Conservation (phyloP, 1,140 invertebrate species). For the Brachionus manjavacas region DNA sequence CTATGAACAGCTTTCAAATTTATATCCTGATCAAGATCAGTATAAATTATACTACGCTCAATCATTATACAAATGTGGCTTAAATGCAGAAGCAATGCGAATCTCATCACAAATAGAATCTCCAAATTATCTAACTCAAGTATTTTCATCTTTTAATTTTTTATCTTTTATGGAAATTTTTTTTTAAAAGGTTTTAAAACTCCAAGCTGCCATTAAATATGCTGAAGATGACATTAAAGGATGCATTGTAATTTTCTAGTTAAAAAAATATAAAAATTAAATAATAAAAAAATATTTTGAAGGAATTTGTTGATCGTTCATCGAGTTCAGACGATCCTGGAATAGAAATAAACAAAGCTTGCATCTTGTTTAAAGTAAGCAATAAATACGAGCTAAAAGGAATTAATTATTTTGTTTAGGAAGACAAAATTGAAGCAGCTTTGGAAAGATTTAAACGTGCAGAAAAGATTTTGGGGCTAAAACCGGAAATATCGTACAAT, state of each 20-base stretch:
- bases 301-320: constrained; percentile 78
- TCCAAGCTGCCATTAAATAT: constrained; percentile 95
- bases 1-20: constrained; percentile 75
- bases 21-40: constrained; percentile 70
- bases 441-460: constrained; percentile 81
- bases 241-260: constrained; percentile 43
- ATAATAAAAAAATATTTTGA: not conserved
- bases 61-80: constrained; percentile 74
- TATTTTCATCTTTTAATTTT: constrained; percentile 47
- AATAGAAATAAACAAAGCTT: constrained; percentile 35
- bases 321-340: constrained; percentile 69
- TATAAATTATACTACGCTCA: constrained; percentile 91
- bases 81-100: constrained; percentile 85
- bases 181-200: constrained; percentile 60
- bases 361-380: constrained; percentile 20
- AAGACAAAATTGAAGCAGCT: constrained; percentile 81
- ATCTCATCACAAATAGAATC: constrained; percentile 72
- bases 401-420: constrained; percentile 49
- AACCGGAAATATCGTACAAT: constrained; percentile 81
- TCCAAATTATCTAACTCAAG: constrained; percentile 61
- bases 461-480: constrained; percentile 78
- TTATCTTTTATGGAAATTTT: not conserved
- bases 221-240: constrained; percentile 86
- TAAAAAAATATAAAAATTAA: not conserved
- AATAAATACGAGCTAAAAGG: not conserved